A percentile compares a stretch with the other conserved stretches of the same genome.
These are phyloP conservation scores for Protophormia terraenovae DNA, from an alignment of 2,888 invertebrate species.

Conservation along the genomic window DNA sequence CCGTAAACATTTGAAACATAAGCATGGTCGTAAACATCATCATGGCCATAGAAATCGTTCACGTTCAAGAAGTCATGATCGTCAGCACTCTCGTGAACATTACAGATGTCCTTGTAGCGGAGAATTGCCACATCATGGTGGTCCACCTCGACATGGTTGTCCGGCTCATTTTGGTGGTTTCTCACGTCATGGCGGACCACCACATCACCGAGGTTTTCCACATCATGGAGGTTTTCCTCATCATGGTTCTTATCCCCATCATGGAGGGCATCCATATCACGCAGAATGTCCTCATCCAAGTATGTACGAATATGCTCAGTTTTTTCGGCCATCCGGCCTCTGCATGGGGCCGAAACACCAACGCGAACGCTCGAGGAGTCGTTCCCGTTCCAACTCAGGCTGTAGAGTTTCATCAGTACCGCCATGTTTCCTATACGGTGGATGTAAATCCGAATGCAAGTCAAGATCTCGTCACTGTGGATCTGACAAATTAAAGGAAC, in stretches of 20 bases:
- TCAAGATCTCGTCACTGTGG: conserved; percentile 12
- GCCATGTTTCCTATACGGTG: not conserved
- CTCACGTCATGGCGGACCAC: not conserved
- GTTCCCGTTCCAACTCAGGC: conserved; percentile 47
- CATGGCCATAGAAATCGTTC: conserved; percentile 28
- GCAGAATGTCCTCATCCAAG: too few species aligned
- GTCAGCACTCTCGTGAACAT: conserved; percentile 22
- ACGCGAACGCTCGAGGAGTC: conserved; percentile 2
- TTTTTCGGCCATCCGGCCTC: conserved; percentile 33
- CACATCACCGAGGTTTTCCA: not conserved
- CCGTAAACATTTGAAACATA: conserved; percentile 7
- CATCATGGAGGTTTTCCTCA: conserved; percentile 3
- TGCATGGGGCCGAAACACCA: conserved; percentile 12
- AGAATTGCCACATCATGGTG: not conserved
- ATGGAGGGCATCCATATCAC: not conserved
- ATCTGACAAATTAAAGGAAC: conserved; percentile 2
- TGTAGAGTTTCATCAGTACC: conserved; percentile 38
- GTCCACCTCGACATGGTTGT: not conserved
- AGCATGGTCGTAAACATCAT: conserved; percentile 38
- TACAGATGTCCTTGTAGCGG: not conserved
- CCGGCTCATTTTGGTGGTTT: conserved; percentile 1
- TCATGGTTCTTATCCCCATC: conserved; percentile 6
- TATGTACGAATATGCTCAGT: conserved; percentile 31
- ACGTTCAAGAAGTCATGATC: conserved; percentile 60
- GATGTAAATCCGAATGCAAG: not conserved